Conservation (phyloP, 2,888 invertebrate species). For the Torymus tubicola region DNA sequence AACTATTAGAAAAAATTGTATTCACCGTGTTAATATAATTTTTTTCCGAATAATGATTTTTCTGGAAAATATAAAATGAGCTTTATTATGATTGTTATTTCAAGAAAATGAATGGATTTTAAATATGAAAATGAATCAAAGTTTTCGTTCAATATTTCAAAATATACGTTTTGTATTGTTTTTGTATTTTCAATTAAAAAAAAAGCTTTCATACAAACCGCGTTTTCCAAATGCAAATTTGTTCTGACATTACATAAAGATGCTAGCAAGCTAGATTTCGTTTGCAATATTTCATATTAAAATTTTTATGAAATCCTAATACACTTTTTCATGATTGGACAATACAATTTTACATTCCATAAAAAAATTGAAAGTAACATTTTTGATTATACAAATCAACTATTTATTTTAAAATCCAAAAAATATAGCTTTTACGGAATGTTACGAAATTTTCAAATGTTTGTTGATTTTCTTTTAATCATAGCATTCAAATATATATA, state of each 20-base stretch:
- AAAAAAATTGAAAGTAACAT: constrained; percentile 8
- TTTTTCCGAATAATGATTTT: background rate
- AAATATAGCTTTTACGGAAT: constrained; percentile 27
- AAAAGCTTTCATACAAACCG: too few relatives aligned
- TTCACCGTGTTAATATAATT: too few relatives aligned
- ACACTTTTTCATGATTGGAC: constrained; percentile 19
- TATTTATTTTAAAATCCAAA: background rate
- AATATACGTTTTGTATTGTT: too few relatives aligned
- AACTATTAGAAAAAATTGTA: too few relatives aligned
- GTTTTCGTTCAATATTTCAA: too few relatives aligned
- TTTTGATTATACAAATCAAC: background rate
- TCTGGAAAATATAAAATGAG: constrained; percentile 10
- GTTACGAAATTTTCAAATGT: constrained; percentile 28
- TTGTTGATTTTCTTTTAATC: constrained; percentile 27
- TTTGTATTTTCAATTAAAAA: too few relatives aligned
- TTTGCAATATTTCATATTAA: too few relatives aligned
- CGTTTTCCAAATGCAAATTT: background rate
- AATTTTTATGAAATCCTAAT: too few relatives aligned
- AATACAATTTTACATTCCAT: constrained; percentile 49
- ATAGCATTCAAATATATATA: constrained; percentile 6
- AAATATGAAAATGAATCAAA: too few relatives aligned
- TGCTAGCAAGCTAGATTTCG: too few relatives aligned
- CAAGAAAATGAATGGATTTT: too few relatives aligned
- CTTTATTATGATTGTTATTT: too few relatives aligned
- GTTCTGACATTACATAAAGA: background rate